Evolutionary conservation across 2,113 vertebrate species (phyloP).

Genomic region (Symphodus melops): DNA sequence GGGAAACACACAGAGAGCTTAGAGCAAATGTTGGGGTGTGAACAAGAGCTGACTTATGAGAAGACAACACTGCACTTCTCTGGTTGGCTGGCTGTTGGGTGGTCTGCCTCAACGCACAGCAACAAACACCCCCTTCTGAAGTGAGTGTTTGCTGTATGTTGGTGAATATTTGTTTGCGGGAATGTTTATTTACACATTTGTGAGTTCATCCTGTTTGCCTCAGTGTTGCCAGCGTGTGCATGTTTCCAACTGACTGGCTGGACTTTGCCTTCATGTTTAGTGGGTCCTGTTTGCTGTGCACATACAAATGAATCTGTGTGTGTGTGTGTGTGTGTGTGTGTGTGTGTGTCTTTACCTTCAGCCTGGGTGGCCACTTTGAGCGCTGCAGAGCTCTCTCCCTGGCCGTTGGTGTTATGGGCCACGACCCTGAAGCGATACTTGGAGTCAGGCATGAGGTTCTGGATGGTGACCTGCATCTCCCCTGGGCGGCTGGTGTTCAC

Average conservation of each 20-base stretch:
- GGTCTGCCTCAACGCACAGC: slow-evolving; percentile 60
- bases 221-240: slow-evolving; percentile 22
- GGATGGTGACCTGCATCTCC: slow-evolving; percentile 95
- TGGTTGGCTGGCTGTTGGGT: slow-evolving; percentile 68
- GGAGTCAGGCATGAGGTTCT: slow-evolving; percentile 95
- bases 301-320: slow-evolving; percentile 22
- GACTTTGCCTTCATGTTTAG: slow-evolving; percentile 40
- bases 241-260: slow-evolving; percentile 45
- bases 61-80: slow-evolving; percentile 42
- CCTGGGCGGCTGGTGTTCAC: slow-evolving; percentile 93
- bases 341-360: slow-evolving; percentile 85
- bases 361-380: slow-evolving; percentile 95
- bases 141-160: slow-evolving; percentile 22
- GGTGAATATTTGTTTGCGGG: slow-evolving; percentile 60
- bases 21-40: slow-evolving; percentile 42
- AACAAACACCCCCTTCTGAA: slow-evolving; percentile 48
- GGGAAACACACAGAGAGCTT: slow-evolving; percentile 32
- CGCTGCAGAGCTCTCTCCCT: slow-evolving; percentile 89
- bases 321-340: slow-evolving; percentile 32
- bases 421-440: slow-evolving; percentile 93
- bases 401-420: slow-evolving; percentile 92
- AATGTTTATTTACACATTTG: slow-evolving; percentile 61
- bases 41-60: slow-evolving; percentile 54
- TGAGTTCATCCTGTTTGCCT: slow-evolving; percentile 66
- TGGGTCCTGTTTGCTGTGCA: slow-evolving; percentile 43